Percentiles rank a stretch among this genome's conserved stretches.
Evolutionary conservation across 2,797 vertebrate genomes (phyloP).

Genomic region (Heteromormyrus szaboi): DNA sequence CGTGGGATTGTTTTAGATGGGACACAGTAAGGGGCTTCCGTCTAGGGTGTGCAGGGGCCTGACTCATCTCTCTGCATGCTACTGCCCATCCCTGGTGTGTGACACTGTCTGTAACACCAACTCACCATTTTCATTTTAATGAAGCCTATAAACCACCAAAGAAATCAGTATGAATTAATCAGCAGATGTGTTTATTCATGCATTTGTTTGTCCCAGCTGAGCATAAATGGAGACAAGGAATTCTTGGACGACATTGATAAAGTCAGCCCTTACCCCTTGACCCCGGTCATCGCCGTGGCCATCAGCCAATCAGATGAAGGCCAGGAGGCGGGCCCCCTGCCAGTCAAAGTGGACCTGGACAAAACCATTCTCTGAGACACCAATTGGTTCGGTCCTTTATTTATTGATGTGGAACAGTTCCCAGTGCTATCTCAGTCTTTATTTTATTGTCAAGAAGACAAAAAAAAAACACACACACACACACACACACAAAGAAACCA

Average conservation of each 20-base stretch:
- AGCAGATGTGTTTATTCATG: neutral
- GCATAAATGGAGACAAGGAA: constrained; percentile 64
- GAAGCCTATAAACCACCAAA: neutral
- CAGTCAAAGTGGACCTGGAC: constrained; percentile 65
- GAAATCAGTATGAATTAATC: neutral
- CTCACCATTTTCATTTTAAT: neutral
- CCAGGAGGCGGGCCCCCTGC: constrained; percentile 53
- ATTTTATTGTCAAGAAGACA: neutral
- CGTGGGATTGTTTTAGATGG: neutral
- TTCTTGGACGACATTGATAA: constrained; percentile 53
- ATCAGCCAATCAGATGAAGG: constrained; percentile 40
- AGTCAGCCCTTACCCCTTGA: constrained; percentile 40
- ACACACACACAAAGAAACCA: neutral
- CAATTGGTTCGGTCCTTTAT: neutral
- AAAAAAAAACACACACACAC: neutral
- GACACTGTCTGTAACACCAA: neutral
- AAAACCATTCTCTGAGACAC: constrained; percentile 59
- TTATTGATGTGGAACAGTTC: neutral
- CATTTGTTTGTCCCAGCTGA: constrained; percentile 44
- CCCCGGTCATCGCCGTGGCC: constrained; percentile 42
- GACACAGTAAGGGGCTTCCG: neutral
- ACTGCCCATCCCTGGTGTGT: neutral
- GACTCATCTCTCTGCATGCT: neutral
- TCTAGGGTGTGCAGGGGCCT: neutral
- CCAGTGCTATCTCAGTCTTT: neutral